These are phyloP conservation scores for Hipposideros armiger DNA, from an alignment of 2,113 vertebrate genomes.

Conservation along the genomic window DNA sequence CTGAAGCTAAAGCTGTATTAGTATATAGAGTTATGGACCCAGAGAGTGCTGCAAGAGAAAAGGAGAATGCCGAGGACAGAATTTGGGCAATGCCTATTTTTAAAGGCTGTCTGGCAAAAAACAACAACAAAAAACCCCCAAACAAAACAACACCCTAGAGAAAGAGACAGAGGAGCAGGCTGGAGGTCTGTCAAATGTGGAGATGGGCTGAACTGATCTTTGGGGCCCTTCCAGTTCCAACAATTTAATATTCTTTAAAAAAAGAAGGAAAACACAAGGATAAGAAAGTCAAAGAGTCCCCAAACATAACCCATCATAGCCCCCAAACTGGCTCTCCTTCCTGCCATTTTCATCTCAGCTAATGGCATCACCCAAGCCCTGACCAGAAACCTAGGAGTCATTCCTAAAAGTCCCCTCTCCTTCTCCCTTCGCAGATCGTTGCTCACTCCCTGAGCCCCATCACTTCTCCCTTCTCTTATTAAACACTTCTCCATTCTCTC, in stretches of 20 bases:
- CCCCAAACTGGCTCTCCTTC: not conserved
- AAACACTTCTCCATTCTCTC: not conserved
- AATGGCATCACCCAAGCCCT: not conserved
- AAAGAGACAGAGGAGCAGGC: not conserved
- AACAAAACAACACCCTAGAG: not conserved
- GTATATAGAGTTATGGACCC: accelerated
- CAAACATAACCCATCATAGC: not conserved
- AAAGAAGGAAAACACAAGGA: not conserved
- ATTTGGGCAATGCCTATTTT: not conserved
- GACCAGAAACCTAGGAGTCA: not conserved
- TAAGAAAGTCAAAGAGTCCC: not conserved
- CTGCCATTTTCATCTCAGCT: not conserved
- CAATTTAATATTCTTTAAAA: not conserved
- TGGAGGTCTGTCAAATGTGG: not conserved
- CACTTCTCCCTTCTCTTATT: not conserved
- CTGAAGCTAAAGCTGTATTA: not conserved
- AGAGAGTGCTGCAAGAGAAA: not conserved
- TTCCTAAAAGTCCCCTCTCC: not conserved
- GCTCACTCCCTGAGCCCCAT: not conserved
- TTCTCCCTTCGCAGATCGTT: not conserved
- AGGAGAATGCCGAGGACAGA: not conserved
- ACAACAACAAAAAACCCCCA: too few species aligned
- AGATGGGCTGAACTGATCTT: not conserved
- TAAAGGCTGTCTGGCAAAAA: not conserved
- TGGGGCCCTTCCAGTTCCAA: not conserved